These are phyloP conservation scores for Crepidodera aurea DNA, from an alignment of 2,888 invertebrate species.

Conservation along the genomic window DNA sequence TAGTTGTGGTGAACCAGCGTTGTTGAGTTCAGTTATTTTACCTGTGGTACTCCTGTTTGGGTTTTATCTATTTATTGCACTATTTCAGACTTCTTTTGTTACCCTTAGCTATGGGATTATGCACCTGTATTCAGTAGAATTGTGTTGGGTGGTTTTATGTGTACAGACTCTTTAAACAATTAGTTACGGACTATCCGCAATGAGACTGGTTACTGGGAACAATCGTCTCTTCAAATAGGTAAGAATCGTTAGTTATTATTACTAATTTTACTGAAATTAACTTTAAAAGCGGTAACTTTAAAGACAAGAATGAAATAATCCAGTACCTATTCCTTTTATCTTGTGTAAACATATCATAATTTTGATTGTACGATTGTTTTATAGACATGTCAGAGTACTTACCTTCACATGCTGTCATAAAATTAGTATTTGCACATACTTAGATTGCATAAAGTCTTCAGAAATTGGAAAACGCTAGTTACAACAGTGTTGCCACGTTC, in stretches of 20 bases:
- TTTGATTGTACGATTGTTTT: slow-evolving; percentile 21
- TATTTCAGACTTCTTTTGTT: slow-evolving; percentile 13
- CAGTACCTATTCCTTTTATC: slow-evolving; percentile 19
- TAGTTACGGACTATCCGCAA: neutral
- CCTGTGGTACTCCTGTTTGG: slow-evolving; percentile 29
- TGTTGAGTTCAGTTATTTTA: slow-evolving; percentile 21
- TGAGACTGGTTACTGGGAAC: slow-evolving; percentile 6
- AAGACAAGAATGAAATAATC: neutral
- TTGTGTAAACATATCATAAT: slow-evolving; percentile 27
- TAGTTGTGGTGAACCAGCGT: slow-evolving; percentile 28
- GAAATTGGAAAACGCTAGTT: neutral
- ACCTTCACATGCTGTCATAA: slow-evolving; percentile 1
- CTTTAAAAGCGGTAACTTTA: neutral
- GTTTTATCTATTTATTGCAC: slow-evolving; percentile 28
- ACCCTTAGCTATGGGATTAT: slow-evolving; percentile 19
- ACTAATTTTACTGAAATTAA: neutral
- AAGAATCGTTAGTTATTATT: neutral
- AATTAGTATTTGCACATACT: slow-evolving; percentile 6
- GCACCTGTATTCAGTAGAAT: slow-evolving; percentile 28
- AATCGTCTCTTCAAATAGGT: slow-evolving; percentile 4
- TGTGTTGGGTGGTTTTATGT: slow-evolving; percentile 22
- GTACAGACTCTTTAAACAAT: slow-evolving; percentile 9
- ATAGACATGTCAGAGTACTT: neutral
- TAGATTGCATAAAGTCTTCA: neutral
- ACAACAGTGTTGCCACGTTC: slow-evolving; percentile 30